Evolutionary conservation across 2,797 vertebrate genomes (phyloP).

Genomic region (Fringilla coelebs): DNA sequence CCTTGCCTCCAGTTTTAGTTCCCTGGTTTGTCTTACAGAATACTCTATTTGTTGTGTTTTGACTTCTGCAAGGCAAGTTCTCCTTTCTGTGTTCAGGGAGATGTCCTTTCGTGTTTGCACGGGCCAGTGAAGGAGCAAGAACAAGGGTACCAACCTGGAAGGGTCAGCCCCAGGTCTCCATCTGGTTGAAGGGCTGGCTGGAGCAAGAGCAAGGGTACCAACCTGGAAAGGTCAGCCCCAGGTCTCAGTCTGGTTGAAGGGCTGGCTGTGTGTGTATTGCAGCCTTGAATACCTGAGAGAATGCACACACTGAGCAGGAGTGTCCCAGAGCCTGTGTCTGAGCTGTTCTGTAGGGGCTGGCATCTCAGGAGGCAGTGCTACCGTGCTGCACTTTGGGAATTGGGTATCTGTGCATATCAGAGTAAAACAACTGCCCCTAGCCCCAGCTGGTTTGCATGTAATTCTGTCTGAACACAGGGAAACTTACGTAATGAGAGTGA

Average conservation of each 20-base stretch:
- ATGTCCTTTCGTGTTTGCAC: background rate
- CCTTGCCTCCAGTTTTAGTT: background rate
- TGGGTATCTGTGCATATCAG: background rate
- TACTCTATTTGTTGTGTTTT: background rate
- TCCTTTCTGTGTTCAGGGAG: background rate
- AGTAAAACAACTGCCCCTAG: background rate
- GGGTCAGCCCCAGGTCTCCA: background rate
- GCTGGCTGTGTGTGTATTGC: background rate
- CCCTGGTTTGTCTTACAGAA: background rate
- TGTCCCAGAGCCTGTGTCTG: background rate
- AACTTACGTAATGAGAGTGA: background rate
- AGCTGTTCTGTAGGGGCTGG: background rate
- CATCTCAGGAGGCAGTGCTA: background rate
- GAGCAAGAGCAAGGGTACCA: background rate
- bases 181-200: background rate
- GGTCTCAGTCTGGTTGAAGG: background rate
- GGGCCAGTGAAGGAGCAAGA: background rate
- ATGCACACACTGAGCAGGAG: background rate
- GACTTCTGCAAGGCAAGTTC: background rate
- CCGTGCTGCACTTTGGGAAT: background rate
- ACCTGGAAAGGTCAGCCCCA: background rate
- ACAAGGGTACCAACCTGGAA: background rate
- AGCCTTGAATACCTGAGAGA: background rate
- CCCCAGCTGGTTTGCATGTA: rapidly evolving
- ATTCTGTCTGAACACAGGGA: background rate